These are phyloP conservation scores for Drosophila monieri DNA, from an alignment of 2,888 invertebrate genomes.

Conservation along the genomic window DNA sequence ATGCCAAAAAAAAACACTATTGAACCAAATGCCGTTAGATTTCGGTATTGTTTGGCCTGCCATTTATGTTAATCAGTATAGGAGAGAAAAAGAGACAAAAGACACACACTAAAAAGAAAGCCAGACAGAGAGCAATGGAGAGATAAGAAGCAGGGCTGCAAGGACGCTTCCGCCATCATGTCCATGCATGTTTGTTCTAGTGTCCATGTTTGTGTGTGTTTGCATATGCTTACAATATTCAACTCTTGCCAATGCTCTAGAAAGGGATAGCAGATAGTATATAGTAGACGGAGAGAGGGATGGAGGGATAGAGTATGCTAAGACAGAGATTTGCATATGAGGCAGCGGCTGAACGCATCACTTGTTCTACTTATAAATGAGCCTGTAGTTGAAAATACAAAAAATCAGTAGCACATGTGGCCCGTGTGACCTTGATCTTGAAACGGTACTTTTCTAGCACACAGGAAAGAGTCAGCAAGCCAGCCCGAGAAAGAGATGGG, in stretches of 20 bases:
- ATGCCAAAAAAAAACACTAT: no score
- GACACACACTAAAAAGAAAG: no score
- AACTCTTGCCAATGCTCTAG: conserved; percentile 9
- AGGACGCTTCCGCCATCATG: neutral
- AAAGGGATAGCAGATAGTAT: neutral
- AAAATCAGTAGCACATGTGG: conserved; percentile 3
- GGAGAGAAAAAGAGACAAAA: conserved; percentile 1
- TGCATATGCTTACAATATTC: conserved; percentile 40
- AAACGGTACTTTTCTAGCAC: neutral
- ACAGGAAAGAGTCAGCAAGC: neutral
- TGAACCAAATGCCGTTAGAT: no score
- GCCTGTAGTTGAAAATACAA: conserved; percentile 16
- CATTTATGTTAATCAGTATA: conserved; percentile 43
- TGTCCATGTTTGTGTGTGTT: conserved; percentile 26
- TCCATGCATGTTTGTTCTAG: conserved; percentile 2
- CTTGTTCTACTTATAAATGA: conserved; percentile 42
- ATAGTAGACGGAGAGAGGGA: neutral
- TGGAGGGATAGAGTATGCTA: neutral
- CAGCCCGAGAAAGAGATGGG: neutral
- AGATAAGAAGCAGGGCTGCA: neutral
- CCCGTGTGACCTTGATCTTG: conserved; percentile 40
- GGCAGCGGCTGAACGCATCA: conserved; percentile 22
- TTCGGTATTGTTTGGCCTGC: conserved; percentile 15
- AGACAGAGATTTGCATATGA: conserved; percentile 27
- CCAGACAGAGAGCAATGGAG: no score